Base-by-base conservation (phyloP, 1,140 invertebrate species). In the Semibalanus balanoides region DNA sequence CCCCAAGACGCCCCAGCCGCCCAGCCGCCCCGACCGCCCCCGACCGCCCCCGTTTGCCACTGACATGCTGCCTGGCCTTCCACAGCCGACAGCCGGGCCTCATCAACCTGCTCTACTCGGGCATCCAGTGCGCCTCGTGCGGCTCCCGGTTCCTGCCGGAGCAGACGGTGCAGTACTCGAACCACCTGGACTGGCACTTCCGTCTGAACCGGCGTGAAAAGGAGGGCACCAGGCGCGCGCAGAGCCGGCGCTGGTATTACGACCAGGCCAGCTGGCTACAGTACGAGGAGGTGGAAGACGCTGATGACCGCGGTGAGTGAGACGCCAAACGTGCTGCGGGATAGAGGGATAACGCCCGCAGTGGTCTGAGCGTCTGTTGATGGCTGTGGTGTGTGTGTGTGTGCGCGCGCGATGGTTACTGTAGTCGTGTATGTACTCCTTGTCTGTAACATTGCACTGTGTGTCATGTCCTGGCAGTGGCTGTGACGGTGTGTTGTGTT, bases 151-250 rank as follows among this genome's bases (percentile, higher is more conserved):
- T 97, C 83, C 90, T 91, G 22, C 89, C 92, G 0, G 92, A 94
- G 82, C 90, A 93, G 80, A 94, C 92, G 0, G 91, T 93, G 35
- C 89, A 90, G 75, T 89, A 98, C 82, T 92, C 92, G 78, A 92
- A 95, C 82, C 96, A 98, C 85, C 87, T 98, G 35, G 95, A 98
- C 84, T 98, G 96, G 96, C 96, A 98, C 85, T 98, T 98, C 84
- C 85, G 95, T 19, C 92, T 95, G 83, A 98, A 98, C 84, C 86
- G 94, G 19, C 86, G 90, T 72, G 94, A 95, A 80, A 90, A 93
- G 77, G 93, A 95, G 80, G 92, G 92, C 0, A 89, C 90, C 0
- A 87, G 92, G 30, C 91, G 93, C 74, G 91, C 93, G 0, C 90
- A 92, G 79, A 92, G 91, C 27, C 85, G 95, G 11, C 88, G 90